Percentiles rank a stretch among this genome's conserved stretches.
These are phyloP conservation scores for Sebastiscus albofasciatus DNA, from an alignment of 2,797 vertebrate species.

Conservation along the genomic window DNA sequence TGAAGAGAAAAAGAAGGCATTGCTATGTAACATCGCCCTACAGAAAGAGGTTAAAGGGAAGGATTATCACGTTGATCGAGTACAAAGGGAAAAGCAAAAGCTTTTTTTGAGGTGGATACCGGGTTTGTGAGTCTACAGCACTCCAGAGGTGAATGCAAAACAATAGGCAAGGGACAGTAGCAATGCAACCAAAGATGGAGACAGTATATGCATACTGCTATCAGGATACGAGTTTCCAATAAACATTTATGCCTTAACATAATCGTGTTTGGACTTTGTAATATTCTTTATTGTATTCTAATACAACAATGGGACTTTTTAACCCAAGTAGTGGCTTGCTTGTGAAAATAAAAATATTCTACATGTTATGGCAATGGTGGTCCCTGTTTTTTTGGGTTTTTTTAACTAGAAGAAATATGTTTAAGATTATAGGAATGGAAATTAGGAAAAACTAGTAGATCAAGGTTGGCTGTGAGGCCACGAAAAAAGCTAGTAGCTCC, in stretches of 20 bases:
- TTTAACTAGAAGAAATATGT: not conserved
- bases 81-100: constrained; percentile 25
- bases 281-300: constrained; percentile 55
- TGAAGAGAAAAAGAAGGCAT: not conserved
- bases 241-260: constrained; percentile 50
- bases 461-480: not conserved
- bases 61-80: not conserved
- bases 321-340: constrained; percentile 57
- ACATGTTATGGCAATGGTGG: constrained; percentile 5
- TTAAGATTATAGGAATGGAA: not conserved
- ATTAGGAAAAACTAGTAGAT: not conserved
- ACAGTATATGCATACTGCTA: constrained; percentile 25
- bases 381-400: not conserved
- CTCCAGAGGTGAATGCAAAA: constrained; percentile 17
- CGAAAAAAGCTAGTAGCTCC: not conserved
- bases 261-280: constrained; percentile 48
- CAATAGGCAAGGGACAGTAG: constrained; percentile 43
- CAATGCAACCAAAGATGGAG: constrained; percentile 48
- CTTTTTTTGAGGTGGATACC: constrained; percentile 7
- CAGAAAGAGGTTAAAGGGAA: not conserved
- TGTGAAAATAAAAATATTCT: constrained; percentile 75
- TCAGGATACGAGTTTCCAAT: constrained; percentile 30
- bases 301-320: constrained; percentile 42
- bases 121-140: not conserved
- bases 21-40: constrained; percentile 3